Percentiles rank a stretch among this genome's conserved stretches.
These are phyloP conservation scores for Decapterus maruadsi DNA, from an alignment of 2,797 vertebrate species.

Conservation along the genomic window DNA sequence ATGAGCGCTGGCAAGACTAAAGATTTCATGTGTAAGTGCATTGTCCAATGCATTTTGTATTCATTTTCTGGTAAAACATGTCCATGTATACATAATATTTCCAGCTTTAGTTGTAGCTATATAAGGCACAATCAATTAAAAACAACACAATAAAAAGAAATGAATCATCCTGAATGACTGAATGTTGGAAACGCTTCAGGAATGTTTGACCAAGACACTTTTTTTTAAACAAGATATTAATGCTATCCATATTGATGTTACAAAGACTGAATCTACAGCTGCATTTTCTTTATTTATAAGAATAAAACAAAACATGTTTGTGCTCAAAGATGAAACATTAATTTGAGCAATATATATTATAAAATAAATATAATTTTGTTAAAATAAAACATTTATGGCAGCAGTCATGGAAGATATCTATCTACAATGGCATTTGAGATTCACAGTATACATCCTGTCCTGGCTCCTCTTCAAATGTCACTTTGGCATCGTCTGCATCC, in stretches of 20 bases:
- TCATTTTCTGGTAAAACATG: conserved; percentile 13
- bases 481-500: conserved; percentile 90
- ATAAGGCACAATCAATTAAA: not conserved
- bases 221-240: conserved; percentile 14
- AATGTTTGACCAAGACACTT: conserved; percentile 12
- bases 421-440: conserved; percentile 93
- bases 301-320: conserved; percentile 29
- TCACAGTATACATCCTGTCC: conserved; percentile 93
- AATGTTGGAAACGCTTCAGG: conserved; percentile 4
- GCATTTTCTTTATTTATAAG: not conserved
- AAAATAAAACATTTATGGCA: conserved; percentile 35
- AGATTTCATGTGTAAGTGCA: not conserved
- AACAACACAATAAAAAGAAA: conserved; percentile 9
- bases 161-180: conserved; percentile 21
- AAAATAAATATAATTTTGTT: conserved; percentile 52
- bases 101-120: not conserved
- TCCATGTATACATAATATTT: conserved; percentile 14
- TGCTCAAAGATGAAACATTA: conserved; percentile 35
- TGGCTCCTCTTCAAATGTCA: conserved; percentile 90
- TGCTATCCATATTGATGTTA: not conserved
- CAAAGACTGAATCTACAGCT: conserved; percentile 22
- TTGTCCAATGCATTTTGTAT: not conserved
- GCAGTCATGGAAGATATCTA: conserved; percentile 44
- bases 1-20: not conserved
- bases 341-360: conserved; percentile 37